A percentile compares a stretch with the other conserved stretches of the same genome.
Evolutionary conservation across 30 jellyfish, hydroid and myxozoan genomes (phyloP).

Genomic region (Mastigias papua): DNA sequence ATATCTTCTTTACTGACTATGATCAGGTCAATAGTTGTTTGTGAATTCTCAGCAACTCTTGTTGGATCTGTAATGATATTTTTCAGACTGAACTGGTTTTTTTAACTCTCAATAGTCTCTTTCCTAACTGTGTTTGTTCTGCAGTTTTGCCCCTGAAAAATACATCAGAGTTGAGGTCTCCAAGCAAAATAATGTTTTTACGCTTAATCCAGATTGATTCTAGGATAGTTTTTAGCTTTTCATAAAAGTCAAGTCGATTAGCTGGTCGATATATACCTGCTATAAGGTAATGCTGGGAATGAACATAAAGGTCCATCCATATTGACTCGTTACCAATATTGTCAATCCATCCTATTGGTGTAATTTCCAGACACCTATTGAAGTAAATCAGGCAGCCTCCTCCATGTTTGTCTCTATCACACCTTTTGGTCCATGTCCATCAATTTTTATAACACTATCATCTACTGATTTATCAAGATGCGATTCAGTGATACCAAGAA

Average conservation of each 20-base stretch:
- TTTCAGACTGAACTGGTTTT: conserved; percentile 8
- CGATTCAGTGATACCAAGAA: too few species aligned
- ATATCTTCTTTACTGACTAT: not conserved
- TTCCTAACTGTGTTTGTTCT: conserved; percentile 38
- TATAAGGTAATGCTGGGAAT: conserved; percentile 40
- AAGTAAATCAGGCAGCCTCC: too few species aligned
- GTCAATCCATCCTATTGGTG: too few species aligned
- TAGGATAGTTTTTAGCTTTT: conserved; percentile 11
- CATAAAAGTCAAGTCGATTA: conserved; percentile 11
- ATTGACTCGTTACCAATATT: too few species aligned
- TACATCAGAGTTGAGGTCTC: conserved; percentile 48
- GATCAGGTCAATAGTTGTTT: conserved; percentile 30
- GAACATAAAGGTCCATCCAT: conserved; percentile 40
- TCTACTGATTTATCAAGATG: too few species aligned
- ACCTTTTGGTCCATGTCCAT: too few species aligned
- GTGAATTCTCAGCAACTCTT: conserved; percentile 19
- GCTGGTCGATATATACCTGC: conserved; percentile 46
- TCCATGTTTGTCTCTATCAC: too few species aligned
- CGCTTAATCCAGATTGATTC: conserved; percentile 1
- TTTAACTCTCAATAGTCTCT: conserved; percentile 26
- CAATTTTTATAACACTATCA: too few species aligned
- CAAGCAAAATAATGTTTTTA: conserved; percentile 3
- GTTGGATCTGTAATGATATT: conserved; percentile 35
- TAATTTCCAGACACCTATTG: too few species aligned
- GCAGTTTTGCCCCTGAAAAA: conserved; percentile 23